phyloP scores from a whole-genome alignment of 2,797 vertebrate genomes.

The Oreochromis mossambicus region DNA sequence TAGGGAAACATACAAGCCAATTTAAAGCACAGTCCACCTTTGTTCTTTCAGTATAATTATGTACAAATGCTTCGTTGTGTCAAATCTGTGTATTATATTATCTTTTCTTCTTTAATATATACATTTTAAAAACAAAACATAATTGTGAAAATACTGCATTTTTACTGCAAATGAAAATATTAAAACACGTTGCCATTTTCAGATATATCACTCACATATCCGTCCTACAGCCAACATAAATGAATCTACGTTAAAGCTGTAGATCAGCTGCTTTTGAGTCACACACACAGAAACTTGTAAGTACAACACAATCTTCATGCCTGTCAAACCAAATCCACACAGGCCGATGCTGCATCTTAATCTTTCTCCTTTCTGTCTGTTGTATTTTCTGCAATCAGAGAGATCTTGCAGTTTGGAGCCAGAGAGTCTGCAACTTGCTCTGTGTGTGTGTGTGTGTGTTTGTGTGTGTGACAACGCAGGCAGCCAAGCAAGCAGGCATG shows the following conservation, averaged over 20 bases:
- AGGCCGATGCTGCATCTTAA: conserved; percentile 44
- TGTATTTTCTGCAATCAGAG: conserved; percentile 66
- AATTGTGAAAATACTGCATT: background rate
- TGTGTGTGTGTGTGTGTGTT: conserved; percentile 8
- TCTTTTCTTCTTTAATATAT: background rate
- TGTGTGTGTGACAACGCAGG: conserved; percentile 7
- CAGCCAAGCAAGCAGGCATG: conserved; percentile 6
- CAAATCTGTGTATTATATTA: background rate
- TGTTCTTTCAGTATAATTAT: background rate
- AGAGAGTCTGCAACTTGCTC: conserved; percentile 66
- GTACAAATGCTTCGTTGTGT: background rate
- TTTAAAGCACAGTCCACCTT: background rate
- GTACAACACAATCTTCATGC: conserved; percentile 61
- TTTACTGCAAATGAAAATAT: background rate
- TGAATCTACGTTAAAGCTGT: background rate
- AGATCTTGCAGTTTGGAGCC: conserved; percentile 69
- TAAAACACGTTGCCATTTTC: background rate
- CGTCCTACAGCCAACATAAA: background rate
- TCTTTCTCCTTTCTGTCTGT: conserved; percentile 63
- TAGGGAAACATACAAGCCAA: background rate
- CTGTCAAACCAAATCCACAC: conserved; percentile 59
- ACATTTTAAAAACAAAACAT: background rate
- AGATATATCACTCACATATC: background rate
- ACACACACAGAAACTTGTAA: conserved; percentile 16
- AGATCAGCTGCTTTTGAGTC: conserved; percentile 14